Conservation (phyloP, 2,888 invertebrate genomes). For the Cerastis rubricosa region DNA sequence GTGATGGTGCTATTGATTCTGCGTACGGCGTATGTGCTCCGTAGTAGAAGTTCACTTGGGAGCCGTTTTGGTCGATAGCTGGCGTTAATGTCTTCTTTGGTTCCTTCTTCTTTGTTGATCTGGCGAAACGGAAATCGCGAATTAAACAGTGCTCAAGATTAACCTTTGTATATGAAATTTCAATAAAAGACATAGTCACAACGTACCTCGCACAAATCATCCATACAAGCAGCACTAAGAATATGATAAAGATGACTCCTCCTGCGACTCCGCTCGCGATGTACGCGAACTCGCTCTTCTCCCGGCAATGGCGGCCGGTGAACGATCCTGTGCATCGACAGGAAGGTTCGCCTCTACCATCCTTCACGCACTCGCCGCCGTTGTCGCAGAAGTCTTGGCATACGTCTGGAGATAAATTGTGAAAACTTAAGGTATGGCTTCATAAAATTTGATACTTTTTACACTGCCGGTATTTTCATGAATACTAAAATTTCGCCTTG, state of each 20-base stretch:
- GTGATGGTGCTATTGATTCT: constrained; percentile 98
- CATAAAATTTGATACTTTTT: neutral
- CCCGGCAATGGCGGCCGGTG: constrained; percentile 96
- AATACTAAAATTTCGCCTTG: neutral
- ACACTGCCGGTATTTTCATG: neutral
- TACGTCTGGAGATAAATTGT: constrained; percentile 90
- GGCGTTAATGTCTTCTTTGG: constrained; percentile 97
- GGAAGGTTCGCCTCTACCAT: constrained; percentile 95
- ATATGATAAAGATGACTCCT: constrained; percentile 97
- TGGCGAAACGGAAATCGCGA: constrained; percentile 69
- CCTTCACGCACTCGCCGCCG: constrained; percentile 96
- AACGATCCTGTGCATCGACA: constrained; percentile 98
- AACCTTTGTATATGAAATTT: neutral
- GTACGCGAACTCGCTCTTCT: constrained; percentile 98
- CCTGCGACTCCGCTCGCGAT: constrained; percentile 98
- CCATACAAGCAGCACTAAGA: constrained; percentile 98
- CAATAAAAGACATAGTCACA: neutral
- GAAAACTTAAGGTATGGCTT: neutral
- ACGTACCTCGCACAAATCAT: constrained; percentile 97
- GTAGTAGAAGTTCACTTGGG: constrained; percentile 98
- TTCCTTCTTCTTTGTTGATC: constrained; percentile 96
- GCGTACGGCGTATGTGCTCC: constrained; percentile 98
- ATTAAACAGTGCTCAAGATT: neutral
- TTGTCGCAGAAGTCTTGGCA: constrained; percentile 97
- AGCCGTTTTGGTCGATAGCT: constrained; percentile 97